Percentiles rank a stretch among this genome's conserved stretches.
phyloP scores from a whole-genome alignment of 2,113 vertebrate species.

The Paracanthobrama guichenoti region DNA sequence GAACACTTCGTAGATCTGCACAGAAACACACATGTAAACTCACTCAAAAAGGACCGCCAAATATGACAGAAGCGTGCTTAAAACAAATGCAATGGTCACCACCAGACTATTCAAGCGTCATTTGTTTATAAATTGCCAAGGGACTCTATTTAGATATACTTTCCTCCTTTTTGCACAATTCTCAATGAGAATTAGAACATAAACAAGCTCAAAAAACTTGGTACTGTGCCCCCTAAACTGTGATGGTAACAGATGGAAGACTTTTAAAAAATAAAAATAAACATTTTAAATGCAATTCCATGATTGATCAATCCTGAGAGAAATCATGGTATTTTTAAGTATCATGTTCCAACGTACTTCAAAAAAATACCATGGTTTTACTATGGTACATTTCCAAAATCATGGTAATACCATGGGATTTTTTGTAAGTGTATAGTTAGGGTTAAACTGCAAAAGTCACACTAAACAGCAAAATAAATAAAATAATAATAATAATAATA shows the following conservation, averaged over 20 bases:
- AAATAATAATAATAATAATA: too few relatives aligned
- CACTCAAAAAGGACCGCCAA: neutral
- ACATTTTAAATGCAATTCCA: neutral
- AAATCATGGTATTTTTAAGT: neutral
- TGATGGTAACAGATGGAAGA: neutral
- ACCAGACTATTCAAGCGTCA: slow-evolving; percentile 38
- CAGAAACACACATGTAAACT: slow-evolving; percentile 22
- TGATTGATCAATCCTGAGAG: neutral
- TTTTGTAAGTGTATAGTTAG: neutral
- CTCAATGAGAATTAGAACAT: neutral
- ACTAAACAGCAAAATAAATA: too few relatives aligned
- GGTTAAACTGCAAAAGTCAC: too few relatives aligned
- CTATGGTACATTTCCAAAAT: neutral
- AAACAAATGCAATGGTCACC: slow-evolving; percentile 56
- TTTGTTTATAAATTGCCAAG: slow-evolving; percentile 37
- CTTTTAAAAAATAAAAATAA: neutral
- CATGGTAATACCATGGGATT: neutral
- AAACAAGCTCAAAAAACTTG: neutral
- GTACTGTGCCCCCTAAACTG: neutral
- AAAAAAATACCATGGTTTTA: neutral
- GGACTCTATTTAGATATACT: neutral
- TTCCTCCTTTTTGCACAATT: neutral
- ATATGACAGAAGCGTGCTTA: slow-evolving; percentile 18
- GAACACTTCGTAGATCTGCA: slow-evolving; percentile 94
- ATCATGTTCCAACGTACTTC: neutral